phyloP scores from a whole-genome alignment of 2,888 invertebrate genomes.

The Diaphora mendica region DNA sequence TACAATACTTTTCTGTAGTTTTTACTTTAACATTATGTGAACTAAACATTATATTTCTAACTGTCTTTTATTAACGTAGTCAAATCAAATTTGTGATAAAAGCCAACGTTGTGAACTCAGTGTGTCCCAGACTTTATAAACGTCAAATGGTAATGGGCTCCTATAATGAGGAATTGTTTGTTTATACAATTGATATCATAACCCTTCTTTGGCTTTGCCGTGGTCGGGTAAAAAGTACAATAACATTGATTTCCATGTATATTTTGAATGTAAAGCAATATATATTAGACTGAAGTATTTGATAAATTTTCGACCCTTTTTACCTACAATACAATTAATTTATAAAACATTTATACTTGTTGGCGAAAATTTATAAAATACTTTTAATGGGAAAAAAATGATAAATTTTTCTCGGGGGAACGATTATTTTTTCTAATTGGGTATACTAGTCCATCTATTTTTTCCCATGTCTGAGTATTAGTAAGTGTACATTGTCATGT shows the following conservation, averaged over 20 bases:
- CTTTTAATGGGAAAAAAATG: conserved; percentile 65
- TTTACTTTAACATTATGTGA: neutral
- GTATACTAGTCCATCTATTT: conserved; percentile 81
- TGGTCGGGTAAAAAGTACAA: conserved; percentile 59
- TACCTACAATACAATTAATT: conserved; percentile 68
- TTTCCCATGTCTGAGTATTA: conserved; percentile 74
- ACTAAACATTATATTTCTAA: neutral
- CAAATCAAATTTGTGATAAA: neutral
- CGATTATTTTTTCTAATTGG: conserved; percentile 83
- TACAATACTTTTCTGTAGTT: neutral
- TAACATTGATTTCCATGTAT: conserved; percentile 72
- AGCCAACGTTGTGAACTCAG: neutral
- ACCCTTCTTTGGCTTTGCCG: too few relatives aligned
- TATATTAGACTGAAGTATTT: conserved; percentile 82
- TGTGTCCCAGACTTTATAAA: conserved; percentile 42
- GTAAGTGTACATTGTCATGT: conserved; percentile 79
- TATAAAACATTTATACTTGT: conserved; percentile 66
- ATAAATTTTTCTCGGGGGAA: conserved; percentile 64
- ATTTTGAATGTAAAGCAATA: conserved; percentile 84
- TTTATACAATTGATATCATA: conserved; percentile 61
- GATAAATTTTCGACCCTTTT: conserved; percentile 76
- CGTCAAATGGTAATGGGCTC: conserved; percentile 61
- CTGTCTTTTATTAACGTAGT: neutral
- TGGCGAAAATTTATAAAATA: conserved; percentile 81
- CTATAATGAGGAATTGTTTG: conserved; percentile 76